Evolutionary conservation across 2,113 vertebrate species (phyloP).

Genomic region (Osmerus eperlanus): DNA sequence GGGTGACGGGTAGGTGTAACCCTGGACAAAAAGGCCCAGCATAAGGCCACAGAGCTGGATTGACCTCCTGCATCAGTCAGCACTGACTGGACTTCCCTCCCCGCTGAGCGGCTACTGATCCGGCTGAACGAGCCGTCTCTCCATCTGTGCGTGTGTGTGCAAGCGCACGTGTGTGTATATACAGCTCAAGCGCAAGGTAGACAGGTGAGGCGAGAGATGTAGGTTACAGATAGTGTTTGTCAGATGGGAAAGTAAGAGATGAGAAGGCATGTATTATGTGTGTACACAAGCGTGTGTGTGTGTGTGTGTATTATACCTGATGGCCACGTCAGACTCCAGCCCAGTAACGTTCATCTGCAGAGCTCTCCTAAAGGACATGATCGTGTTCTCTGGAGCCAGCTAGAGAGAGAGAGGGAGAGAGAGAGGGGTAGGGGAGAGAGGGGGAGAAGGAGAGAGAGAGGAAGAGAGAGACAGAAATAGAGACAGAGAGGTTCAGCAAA

Average conservation of each 20-base stretch:
- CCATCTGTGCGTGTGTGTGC: not conserved
- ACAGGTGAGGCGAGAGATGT: too few relatives aligned
- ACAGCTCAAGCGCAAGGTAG: not conserved
- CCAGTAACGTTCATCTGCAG: conserved; percentile 83
- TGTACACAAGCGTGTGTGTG: not conserved
- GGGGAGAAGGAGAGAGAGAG: not conserved
- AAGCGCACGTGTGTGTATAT: conserved; percentile 6
- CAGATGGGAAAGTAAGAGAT: too few relatives aligned
- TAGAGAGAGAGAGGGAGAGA: conserved; percentile 41
- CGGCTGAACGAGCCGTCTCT: not conserved
- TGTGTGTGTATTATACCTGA: conserved; percentile 75
- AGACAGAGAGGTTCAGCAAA: not conserved
- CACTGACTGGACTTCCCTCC: not conserved
- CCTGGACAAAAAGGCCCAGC: conserved; percentile 64
- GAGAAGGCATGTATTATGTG: conserved; percentile 8
- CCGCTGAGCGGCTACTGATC: not conserved
- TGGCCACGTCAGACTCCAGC: conserved; percentile 83
- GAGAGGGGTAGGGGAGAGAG: not conserved
- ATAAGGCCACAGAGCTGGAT: conserved; percentile 14
- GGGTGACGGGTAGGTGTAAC: not conserved
- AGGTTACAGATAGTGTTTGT: too few relatives aligned
- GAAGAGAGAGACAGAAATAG: too few relatives aligned
- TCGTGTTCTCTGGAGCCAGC: conserved; percentile 94
- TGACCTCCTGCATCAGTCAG: not conserved
- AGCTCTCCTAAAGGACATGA: conserved; percentile 93